Conservation (phyloP, 2,113 vertebrate genomes). For the Clupea harengus region DNA sequence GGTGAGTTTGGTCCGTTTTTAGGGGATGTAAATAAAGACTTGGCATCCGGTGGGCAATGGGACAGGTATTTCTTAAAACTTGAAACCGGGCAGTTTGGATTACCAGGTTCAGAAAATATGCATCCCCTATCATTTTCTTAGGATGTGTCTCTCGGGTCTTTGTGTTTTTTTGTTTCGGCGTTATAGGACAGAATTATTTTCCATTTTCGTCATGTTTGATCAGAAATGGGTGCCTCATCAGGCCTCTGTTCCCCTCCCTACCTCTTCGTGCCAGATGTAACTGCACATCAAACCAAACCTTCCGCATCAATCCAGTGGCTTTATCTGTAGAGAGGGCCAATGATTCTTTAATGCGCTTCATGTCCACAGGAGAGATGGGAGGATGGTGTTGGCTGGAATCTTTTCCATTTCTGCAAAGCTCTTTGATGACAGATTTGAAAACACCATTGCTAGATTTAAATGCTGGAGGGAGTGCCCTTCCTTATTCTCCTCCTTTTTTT, state of each 20-base stretch:
- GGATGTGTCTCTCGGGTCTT: neutral
- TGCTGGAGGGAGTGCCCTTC: too few relatives aligned
- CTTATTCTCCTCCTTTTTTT: too few relatives aligned
- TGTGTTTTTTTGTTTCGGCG: conserved; percentile 3
- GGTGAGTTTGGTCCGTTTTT: too few relatives aligned
- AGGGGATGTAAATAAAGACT: too few relatives aligned
- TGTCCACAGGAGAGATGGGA: neutral
- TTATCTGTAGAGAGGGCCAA: neutral
- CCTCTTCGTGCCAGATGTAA: conserved; percentile 17
- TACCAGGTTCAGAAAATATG: neutral
- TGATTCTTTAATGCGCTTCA: neutral
- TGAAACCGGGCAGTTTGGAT: conserved; percentile 10
- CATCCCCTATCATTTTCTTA: too few relatives aligned
- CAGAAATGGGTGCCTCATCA: neutral
- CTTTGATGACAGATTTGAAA: neutral
- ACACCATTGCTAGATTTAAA: neutral
- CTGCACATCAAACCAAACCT: too few relatives aligned
- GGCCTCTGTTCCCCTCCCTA: neutral
- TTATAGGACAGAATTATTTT: neutral
- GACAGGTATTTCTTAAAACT: conserved; percentile 3
- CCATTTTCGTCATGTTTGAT: conserved; percentile 6
- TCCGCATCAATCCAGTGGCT: neutral
- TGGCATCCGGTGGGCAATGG: too few relatives aligned
- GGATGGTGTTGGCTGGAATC: neutral
- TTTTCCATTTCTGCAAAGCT: neutral